Base-by-base conservation (phyloP, 2,888 invertebrate species). In the Rhagonycha fulva region DNA sequence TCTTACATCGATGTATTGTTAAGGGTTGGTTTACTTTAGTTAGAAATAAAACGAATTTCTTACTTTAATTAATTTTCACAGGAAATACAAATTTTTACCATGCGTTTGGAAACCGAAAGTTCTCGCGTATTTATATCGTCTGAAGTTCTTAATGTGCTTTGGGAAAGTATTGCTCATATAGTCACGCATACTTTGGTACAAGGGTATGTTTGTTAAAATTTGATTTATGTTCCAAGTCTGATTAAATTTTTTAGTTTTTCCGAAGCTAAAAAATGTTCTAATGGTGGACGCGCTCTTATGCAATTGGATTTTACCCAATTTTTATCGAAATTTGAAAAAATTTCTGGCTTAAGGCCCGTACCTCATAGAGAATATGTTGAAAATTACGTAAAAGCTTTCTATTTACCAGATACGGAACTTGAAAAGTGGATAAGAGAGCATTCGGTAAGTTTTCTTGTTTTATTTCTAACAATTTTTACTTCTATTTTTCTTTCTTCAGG, bases 241-340 rank as follows among this genome's bases (percentile, higher is more conserved):
- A 62, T 62, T 62, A 3, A 19, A 11, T 3, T 12, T 26, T 76
- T 79, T 87, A 90, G 95, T 30, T 98, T 95, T 88, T 94, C 97
- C 0, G 94, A 93, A 83, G 95, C 96, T 0, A 96, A 95, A 78
- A 98, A 97, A 86, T 99, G 99, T 88, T 95, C 97, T 0, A 97
- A 97, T 82, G 98, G 97, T 24, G 99, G 99, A 0, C 89, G 99
- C 61, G 99, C 98, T 0, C 88, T 99, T 10, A 99, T 99, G 99
- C 98, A 98, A 85, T 89, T 99, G 23, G 99, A 99, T 89, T 98
- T 97, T 84, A 96, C 97, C 9, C 98, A 99, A 86, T 93, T 98
- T 78, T 92, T 97, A 81, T 93, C 96, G 23, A 97, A 98, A 86
- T 90, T 97, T 71, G 98, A 98, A 87, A 93, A 94, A 84, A 92